Evolutionary conservation across 2,888 invertebrate genomes (phyloP).

Genomic region (Athalia rosae): DNA sequence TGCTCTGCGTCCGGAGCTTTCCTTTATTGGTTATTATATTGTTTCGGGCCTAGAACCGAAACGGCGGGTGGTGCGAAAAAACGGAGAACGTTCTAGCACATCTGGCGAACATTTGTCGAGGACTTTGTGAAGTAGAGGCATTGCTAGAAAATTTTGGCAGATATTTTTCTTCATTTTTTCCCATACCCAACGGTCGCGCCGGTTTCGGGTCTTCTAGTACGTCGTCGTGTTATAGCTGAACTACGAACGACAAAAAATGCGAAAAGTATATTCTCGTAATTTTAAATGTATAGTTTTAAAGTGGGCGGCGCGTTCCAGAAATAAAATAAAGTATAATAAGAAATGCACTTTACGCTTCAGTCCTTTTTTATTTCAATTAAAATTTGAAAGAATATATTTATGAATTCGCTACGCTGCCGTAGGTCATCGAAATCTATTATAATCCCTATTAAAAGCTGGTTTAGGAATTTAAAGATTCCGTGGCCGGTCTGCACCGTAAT

Average conservation of each 20-base stretch:
- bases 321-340: too few species aligned
- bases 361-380: too few species aligned
- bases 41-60: slow-evolving; percentile 21
- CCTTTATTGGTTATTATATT: slow-evolving; percentile 26
- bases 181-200: not conserved
- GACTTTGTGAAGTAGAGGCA: not conserved
- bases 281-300: too few species aligned
- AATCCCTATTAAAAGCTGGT: slow-evolving; percentile 11
- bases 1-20: not conserved
- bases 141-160: slow-evolving; percentile 10
- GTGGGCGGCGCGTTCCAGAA: too few species aligned
- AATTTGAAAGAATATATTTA: too few species aligned
- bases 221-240: not conserved
- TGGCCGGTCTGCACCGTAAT: slow-evolving; percentile 24
- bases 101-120: slow-evolving; percentile 35
- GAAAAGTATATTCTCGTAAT: too few species aligned
- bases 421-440: not conserved
- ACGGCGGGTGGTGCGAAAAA: not conserved
- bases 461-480: not conserved
- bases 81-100: not conserved
- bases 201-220: not conserved
- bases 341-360: too few species aligned
- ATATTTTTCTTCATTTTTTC: not conserved
- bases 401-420: too few species aligned
- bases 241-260: too few species aligned